phyloP scores from a whole-genome alignment of 1,140 invertebrate species.

The Drosophila ercepeae region DNA sequence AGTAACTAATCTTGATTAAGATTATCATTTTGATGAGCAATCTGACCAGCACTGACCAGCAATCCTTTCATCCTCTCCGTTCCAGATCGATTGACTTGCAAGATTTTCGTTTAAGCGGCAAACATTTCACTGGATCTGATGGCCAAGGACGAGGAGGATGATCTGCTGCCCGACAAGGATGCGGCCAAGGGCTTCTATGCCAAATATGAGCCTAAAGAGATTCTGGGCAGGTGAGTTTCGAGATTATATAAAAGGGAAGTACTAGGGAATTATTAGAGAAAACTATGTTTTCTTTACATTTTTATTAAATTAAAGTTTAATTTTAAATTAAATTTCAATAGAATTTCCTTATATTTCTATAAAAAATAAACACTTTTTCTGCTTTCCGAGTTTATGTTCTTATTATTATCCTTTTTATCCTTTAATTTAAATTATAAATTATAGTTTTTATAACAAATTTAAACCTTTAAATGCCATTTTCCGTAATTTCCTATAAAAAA shows the following conservation, averaged over 20 bases:
- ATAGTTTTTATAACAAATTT: too few relatives aligned
- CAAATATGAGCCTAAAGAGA: conserved; percentile 99
- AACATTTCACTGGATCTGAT: conserved; percentile 81
- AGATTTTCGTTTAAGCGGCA: conserved; percentile 34
- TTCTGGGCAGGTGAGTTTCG: conserved; percentile 93
- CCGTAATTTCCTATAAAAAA: too few relatives aligned
- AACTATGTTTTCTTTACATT: too few relatives aligned
- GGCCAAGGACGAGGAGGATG: conserved; percentile 92
- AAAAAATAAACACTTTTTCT: too few relatives aligned
- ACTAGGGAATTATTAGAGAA: too few relatives aligned
- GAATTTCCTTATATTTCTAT: too few relatives aligned
- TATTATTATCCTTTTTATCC: too few relatives aligned
- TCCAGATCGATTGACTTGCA: not conserved
- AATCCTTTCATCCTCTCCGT: conserved; percentile 9
- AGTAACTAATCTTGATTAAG: conserved; percentile 32
- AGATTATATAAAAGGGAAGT: not conserved
- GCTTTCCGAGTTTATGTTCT: too few relatives aligned
- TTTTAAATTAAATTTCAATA: too few relatives aligned
- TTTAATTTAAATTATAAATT: too few relatives aligned
- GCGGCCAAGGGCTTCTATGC: conserved; percentile 98
- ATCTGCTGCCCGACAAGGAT: conserved; percentile 93
- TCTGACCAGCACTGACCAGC: not conserved
- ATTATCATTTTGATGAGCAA: conserved; percentile 1
- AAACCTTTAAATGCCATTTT: too few relatives aligned
- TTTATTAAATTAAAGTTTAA: too few relatives aligned